Evolutionary conservation across 2,113 vertebrate genomes (phyloP).

Genomic region (Brachypteracias leptosomus): DNA sequence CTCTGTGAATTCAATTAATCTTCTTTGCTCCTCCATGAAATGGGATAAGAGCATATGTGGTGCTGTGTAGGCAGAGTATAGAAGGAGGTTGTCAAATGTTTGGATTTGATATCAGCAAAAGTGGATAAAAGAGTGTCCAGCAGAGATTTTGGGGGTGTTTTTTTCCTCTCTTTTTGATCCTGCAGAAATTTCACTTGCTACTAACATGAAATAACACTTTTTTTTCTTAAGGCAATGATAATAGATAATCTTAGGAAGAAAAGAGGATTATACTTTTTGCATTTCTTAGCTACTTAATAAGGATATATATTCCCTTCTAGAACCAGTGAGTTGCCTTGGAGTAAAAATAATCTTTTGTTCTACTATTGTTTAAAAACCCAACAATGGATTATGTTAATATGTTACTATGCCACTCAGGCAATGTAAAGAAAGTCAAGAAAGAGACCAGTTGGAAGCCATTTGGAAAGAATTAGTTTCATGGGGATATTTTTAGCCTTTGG

Average conservation of each 20-base stretch:
- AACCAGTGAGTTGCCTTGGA: neutral
- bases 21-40: neutral
- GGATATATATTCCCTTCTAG: neutral
- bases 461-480: slow-evolving; percentile 38
- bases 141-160: neutral
- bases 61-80: neutral
- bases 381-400: neutral
- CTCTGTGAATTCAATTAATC: neutral
- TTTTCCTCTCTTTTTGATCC: neutral
- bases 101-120: neutral
- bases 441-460: slow-evolving; percentile 26
- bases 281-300: neutral
- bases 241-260: neutral
- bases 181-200: neutral
- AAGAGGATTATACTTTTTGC: neutral
- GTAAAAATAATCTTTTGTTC: neutral
- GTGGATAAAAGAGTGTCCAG: neutral
- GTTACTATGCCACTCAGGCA: slow-evolving; percentile 23
- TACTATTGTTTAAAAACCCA: neutral
- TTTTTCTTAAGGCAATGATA: neutral
- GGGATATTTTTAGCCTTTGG: slow-evolving; percentile 12
- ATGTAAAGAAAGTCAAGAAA: neutral
- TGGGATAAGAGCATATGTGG: neutral
- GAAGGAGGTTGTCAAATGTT: neutral
- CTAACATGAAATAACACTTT: neutral